Conservation (phyloP, 2,888 invertebrate species). For the Drosophila ustulata region DNA sequence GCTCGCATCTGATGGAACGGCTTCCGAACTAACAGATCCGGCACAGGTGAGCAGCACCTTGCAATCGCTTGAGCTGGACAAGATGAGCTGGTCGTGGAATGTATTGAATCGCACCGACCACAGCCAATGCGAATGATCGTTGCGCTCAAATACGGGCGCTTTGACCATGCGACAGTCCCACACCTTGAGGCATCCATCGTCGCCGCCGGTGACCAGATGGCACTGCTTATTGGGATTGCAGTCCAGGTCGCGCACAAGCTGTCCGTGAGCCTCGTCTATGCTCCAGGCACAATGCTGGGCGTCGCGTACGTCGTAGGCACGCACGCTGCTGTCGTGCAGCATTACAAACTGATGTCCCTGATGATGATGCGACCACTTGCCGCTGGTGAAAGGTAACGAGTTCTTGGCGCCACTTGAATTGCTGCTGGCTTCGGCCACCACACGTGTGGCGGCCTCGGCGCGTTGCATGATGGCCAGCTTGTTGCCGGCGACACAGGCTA, state of each 20-base stretch:
- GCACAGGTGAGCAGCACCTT: conserved; percentile 95
- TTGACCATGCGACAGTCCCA: conserved; percentile 96
- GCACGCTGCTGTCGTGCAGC: conserved; percentile 93
- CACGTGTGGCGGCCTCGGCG: conserved; percentile 85
- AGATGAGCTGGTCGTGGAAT: conserved; percentile 97
- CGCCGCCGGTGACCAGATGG: conserved; percentile 96
- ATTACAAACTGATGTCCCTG: conserved; percentile 90
- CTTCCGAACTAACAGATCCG: conserved; percentile 94
- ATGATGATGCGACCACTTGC: conserved; percentile 98
- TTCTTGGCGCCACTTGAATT: conserved; percentile 88
- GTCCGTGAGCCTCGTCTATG: conserved; percentile 95
- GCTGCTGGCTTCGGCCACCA: conserved; percentile 81
- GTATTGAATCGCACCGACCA: conserved; percentile 98
- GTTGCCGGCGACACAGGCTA: conserved; percentile 92
- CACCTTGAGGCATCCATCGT: conserved; percentile 97
- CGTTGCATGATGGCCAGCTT: conserved; percentile 92
- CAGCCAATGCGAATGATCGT: conserved; percentile 96
- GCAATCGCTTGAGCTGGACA: conserved; percentile 98
- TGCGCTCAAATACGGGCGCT: conserved; percentile 91
- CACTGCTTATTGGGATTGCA: conserved; percentile 99
- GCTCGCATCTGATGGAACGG: conserved; percentile 23
- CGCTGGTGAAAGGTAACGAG: conserved; percentile 91
- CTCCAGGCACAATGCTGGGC: conserved; percentile 91
- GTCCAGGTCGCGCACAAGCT: conserved; percentile 95
- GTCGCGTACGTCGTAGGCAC: conserved; percentile 95